Evolutionary conservation across 2,888 invertebrate species (phyloP).

Genomic region (Acanthococcus lagerstroemiae): DNA sequence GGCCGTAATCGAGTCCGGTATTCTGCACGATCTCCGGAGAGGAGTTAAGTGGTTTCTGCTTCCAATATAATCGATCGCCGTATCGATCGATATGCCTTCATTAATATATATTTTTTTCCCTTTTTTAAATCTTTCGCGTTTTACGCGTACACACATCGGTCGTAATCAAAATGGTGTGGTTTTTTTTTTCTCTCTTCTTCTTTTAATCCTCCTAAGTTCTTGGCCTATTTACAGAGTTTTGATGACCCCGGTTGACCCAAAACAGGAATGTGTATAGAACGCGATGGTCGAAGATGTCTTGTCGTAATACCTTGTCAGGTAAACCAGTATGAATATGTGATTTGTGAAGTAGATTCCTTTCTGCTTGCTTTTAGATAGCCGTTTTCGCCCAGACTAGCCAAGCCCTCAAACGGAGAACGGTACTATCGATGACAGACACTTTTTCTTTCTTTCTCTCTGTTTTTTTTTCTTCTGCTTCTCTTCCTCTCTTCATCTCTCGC

Average conservation of each 20-base stretch:
- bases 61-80: neutral
- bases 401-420: slow-evolving; percentile 26
- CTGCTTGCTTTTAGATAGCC: slow-evolving; percentile 29
- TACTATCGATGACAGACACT: slow-evolving; percentile 31
- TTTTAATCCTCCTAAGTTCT: slow-evolving; percentile 17
- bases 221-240: slow-evolving; percentile 27
- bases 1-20: neutral
- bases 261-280: slow-evolving; percentile 23
- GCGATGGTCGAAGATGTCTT: slow-evolving; percentile 26
- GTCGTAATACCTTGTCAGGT: slow-evolving; percentile 31
- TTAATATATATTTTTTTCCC: neutral
- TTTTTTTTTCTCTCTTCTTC: slow-evolving; percentile 1
- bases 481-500: neutral
- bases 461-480: slow-evolving; percentile 8
- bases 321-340: slow-evolving; percentile 31
- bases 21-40: no score
- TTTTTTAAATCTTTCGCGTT: no score
- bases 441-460: slow-evolving; percentile 21
- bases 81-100: neutral
- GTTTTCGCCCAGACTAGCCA: slow-evolving; percentile 31
- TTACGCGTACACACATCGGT: no score
- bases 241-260: slow-evolving; percentile 31
- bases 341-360: slow-evolving; percentile 31
- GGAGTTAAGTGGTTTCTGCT: no score
- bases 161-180: no score